These are phyloP conservation scores for Acromyrmex heyeri DNA, from an alignment of 1,140 invertebrate species.

Conservation along the genomic window DNA sequence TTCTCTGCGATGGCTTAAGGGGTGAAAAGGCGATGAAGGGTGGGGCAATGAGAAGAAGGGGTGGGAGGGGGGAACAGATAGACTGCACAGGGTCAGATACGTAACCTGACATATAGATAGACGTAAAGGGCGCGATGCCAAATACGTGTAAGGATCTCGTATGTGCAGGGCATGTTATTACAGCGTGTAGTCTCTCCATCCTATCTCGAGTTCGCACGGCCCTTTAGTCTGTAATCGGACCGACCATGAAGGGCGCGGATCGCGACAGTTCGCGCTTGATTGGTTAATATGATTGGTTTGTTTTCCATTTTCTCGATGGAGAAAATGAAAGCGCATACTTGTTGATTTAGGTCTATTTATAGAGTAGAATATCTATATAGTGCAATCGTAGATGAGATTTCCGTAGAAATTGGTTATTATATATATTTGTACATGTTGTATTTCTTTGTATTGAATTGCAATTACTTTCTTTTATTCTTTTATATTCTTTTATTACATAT, in stretches of 20 bases:
- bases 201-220: conserved; percentile 69
- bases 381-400: not conserved
- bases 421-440: not conserved
- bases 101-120: conserved; percentile 22
- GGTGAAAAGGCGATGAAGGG: conserved; percentile 50
- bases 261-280: not conserved
- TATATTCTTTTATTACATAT: not conserved
- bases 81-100: conserved; percentile 60
- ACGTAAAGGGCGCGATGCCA: conserved; percentile 38
- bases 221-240: conserved; percentile 69
- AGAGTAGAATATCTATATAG: not conserved
- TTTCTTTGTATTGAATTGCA: not conserved
- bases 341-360: conserved; percentile 34
- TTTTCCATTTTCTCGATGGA: not conserved
- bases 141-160: conserved; percentile 63
- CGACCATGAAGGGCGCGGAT: conserved; percentile 11
- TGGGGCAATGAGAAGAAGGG: not conserved
- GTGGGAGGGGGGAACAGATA: not conserved
- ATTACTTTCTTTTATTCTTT: not conserved
- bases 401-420: conserved; percentile 29
- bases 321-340: conserved; percentile 25
- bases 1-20: conserved; percentile 1
- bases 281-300: conserved; percentile 3
- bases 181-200: conserved; percentile 57
- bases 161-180: conserved; percentile 75